Base-by-base conservation (phyloP, 1,140 invertebrate species). In the Catajapyx aquilonaris region DNA sequence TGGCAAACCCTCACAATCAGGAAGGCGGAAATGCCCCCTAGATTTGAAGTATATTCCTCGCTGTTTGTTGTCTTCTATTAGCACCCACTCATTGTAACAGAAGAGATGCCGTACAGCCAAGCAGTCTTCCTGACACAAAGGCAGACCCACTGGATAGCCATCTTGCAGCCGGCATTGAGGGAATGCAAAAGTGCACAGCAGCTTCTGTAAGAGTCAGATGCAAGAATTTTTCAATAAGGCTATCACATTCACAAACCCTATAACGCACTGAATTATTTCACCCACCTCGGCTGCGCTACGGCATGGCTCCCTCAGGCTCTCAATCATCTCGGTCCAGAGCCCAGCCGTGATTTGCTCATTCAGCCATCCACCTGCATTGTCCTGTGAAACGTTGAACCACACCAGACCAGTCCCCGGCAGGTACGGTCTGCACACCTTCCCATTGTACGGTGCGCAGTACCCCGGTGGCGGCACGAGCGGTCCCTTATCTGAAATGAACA, bases 51-150 rank as follows among this genome's bases (percentile, higher is more conserved):
- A 75, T 37, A 83, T 71, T 9, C 73, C 70, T 35, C 73, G 62
- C 40, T 73, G 68, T 53, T 85, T 88, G 53, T 86, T 84, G 46
- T 84, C 81, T 58, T 90, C 81, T 39, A 91, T 75, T 20, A 84
- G 54, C 13, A 79, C 73, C 87, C 87, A 93, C 50, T 91, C 79
- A 49, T 80, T 81, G 53, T 84, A 87, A 59, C 88, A 95, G 56
- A 91, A 83, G 44, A 85, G 68, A 50, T 84, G 70, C 50, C 76
- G 73, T 4, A 90, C 78, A 19, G 85, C 87, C 47, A 83, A 71
- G 53, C 90, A 94, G 52, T 91, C 86, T 66, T 94, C 85, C 46
- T 81, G 84, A 62, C 79, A 93, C 9, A 87, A 55, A 13, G 81
- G 79, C 39, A 85, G 55, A 19, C 56, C 58, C 11, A 56, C 48